phyloP scores from a whole-genome alignment of 2,113 vertebrate genomes.

The Hippocampus mohnikei region DNA sequence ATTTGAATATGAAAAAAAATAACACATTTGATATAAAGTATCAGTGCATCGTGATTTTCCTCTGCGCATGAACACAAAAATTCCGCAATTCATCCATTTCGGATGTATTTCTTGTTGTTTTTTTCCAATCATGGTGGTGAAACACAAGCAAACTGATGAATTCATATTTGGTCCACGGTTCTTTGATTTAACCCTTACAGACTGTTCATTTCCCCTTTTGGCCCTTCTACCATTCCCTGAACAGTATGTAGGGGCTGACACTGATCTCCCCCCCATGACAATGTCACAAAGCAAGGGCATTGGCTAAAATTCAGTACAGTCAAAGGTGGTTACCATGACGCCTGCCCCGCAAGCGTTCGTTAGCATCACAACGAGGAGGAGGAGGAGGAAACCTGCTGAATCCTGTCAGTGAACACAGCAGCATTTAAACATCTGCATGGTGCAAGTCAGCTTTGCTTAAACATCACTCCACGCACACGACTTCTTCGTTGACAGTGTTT shows the following conservation, averaged over 20 bases:
- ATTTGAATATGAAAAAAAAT: slow-evolving; percentile 62
- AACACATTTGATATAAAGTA: slow-evolving; percentile 60
- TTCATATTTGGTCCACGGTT: background rate
- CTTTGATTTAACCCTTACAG: background rate
- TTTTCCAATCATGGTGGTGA: slow-evolving; percentile 29
- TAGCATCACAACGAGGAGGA: slow-evolving; percentile 16
- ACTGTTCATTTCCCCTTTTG: background rate
- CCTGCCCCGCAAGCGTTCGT: slow-evolving; percentile 74
- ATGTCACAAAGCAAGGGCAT: slow-evolving; percentile 9
- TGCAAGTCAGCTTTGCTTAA: slow-evolving; percentile 43
- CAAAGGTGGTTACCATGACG: slow-evolving; percentile 2
- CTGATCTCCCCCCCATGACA: background rate
- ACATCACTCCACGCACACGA: slow-evolving; percentile 15
- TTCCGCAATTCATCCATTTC: background rate
- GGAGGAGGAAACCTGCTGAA: slow-evolving; percentile 18
- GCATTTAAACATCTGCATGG: slow-evolving; percentile 37
- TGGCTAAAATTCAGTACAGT: background rate
- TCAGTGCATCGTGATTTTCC: slow-evolving; percentile 73
- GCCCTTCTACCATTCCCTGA: no score
- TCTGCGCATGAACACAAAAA: slow-evolving; percentile 36
- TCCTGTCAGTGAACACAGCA: slow-evolving; percentile 50
- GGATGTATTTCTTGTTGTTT: background rate
- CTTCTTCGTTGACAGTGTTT: slow-evolving; percentile 39
- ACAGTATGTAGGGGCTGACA: no score
- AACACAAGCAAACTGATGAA: background rate